A percentile compares a stretch with the other conserved stretches of the same genome.
phyloP scores from a whole-genome alignment of 2,888 invertebrate species.

The Drosophila leonis region DNA sequence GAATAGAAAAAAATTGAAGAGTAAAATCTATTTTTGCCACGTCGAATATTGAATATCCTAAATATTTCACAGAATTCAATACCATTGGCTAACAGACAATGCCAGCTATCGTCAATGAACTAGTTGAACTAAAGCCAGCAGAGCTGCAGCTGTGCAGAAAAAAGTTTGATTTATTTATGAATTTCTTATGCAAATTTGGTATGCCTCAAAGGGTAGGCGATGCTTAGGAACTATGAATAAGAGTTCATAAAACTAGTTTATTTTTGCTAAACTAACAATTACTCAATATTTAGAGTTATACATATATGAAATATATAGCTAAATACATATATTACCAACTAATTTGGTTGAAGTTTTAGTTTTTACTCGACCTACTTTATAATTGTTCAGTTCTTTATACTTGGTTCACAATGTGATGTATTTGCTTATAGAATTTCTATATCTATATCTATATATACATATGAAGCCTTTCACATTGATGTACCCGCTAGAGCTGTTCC shows the following conservation, averaged over 20 bases:
- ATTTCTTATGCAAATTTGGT: neutral
- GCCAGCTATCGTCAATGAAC: neutral
- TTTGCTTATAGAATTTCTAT: neutral
- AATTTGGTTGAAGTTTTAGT: too few relatives aligned
- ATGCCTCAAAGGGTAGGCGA: neutral
- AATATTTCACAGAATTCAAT: neutral
- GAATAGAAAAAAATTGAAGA: neutral
- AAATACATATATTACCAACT: too few relatives aligned
- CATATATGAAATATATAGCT: neutral
- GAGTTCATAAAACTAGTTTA: neutral
- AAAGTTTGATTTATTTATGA: neutral
- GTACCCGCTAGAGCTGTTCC: neutral
- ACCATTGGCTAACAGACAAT: neutral
- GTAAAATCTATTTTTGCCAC: neutral
- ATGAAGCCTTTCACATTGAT: neutral
- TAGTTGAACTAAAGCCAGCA: neutral
- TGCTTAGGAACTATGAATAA: too few relatives aligned
- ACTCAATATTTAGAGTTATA: neutral
- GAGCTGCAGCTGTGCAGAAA: neutral
- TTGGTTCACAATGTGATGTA: neutral
- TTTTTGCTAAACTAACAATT: neutral
- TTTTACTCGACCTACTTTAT: too few relatives aligned
- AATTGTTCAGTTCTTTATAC: too few relatives aligned
- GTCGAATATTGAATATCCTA: conserved; percentile 9
- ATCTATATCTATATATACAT: neutral